Base-by-base conservation (phyloP, 2,797 vertebrate genomes). In the Lepus oiostolus region DNA sequence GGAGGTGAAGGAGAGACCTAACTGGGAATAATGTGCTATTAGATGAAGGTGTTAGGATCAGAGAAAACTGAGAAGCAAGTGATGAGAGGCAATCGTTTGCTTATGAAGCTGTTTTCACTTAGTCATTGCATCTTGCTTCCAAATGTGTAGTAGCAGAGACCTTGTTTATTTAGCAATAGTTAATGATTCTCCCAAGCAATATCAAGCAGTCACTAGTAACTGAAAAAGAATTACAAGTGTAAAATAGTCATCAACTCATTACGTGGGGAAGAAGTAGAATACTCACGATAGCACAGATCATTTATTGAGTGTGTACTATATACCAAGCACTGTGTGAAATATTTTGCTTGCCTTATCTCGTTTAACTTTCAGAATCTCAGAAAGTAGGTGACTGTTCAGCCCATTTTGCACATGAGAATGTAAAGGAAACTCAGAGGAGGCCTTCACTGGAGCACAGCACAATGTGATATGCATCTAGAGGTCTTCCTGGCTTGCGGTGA, bases 61-160 rank as follows among this genome's bases (percentile, higher is more conserved):
- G 60, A 68, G 52, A 50, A 95, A 85, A 83, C 54, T 21, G 14
- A 90, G 87, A 92, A 90, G 90, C 52, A 87, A 74, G 30, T 58
- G 63, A 74, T 14, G 47, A 11, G 13, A 65, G 30, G n/a, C 30
- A 84, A 28, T 83, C 22, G 80, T 52, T 94, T 65, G 52, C 35
- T 32, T 42, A 83, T 26, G 62, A 93, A 76, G 13, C 26, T 72
- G 42, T n/a, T 80, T 75, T 84, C 62, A 65, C 26, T 0, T 13
- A 11, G 32, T 21, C 16, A 52, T 16, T 83, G 6, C 50, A 32
- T 38, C 58, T 52, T 82, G 22, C 38, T 89, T 54, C 21, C 83
- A 70, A 79, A 75, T 52, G 26, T 70, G 11, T 28, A 93, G 63
- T 62, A 79, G 7, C 24, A 22, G 38, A n/a, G 2, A 87, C n/a